Percentiles rank a stretch among this genome's conserved stretches.
Conservation (phyloP, 2,113 vertebrate species). For the Triplophysa siluroides region DNA sequence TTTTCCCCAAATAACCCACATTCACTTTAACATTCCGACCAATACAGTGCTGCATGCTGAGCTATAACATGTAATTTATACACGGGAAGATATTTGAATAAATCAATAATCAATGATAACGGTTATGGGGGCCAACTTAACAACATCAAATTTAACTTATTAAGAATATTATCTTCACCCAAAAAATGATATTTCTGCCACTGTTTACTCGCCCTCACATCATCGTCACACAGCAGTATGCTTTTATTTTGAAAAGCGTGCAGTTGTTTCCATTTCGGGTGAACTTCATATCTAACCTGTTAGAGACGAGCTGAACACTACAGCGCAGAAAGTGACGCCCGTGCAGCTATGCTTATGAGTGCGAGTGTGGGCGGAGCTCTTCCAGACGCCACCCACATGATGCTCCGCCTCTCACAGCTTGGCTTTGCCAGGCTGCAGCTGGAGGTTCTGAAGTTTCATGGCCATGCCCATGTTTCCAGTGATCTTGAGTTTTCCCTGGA, state of each 20-base stretch:
- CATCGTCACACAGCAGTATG: neutral
- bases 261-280: neutral
- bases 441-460: constrained; percentile 94
- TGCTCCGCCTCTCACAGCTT: constrained; percentile 79
- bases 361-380: neutral
- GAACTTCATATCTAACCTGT: neutral
- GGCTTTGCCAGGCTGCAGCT: constrained; percentile 87
- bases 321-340: neutral
- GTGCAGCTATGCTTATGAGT: constrained; percentile 9
- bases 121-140: neutral
- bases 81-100: neutral
- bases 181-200: neutral
- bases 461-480: constrained; percentile 93
- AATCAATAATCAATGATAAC: neutral
- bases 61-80: neutral
- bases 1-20: neutral
- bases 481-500: constrained; percentile 98
- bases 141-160: neutral
- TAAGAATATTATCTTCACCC: constrained; percentile 1
- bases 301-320: constrained; percentile 15
- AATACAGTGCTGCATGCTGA: neutral
- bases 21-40: neutral
- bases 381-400: neutral
- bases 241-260: neutral
- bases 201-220: neutral